Conservation (phyloP, 2,888 invertebrate genomes). For the Chloromyia formosa region DNA sequence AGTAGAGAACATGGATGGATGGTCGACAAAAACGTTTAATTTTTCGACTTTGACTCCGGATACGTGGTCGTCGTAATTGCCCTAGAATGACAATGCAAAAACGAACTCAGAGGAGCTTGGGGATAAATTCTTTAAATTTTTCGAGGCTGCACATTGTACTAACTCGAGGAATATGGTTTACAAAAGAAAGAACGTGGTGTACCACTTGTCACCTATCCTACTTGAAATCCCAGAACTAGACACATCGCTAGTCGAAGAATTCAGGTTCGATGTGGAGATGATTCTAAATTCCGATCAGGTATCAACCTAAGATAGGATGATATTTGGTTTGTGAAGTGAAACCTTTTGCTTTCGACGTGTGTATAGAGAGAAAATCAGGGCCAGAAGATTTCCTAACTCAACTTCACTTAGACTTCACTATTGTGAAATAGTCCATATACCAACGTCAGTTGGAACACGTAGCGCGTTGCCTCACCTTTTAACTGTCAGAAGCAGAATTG, state of each 20-base stretch:
- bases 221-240: not conserved
- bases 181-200: not conserved
- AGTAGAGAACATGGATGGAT: not conserved
- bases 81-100: conserved; percentile 17
- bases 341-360: not conserved
- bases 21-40: not conserved
- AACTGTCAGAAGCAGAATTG: too few species aligned
- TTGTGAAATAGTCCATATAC: too few species aligned
- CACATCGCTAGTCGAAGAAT: not conserved
- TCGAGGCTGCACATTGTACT: too few species aligned
- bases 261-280: not conserved
- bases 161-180: not conserved
- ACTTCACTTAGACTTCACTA: not conserved
- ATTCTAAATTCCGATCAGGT: not conserved
- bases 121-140: not conserved
- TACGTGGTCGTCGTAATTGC: not conserved
- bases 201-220: not conserved
- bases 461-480: too few species aligned
- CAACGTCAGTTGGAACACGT: too few species aligned
- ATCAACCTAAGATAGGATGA: conserved; percentile 1
- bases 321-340: not conserved
- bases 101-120: not conserved
- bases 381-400: not conserved
- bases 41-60: not conserved
- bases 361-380: not conserved